These are phyloP conservation scores for Neomicropteryx cornuta DNA, from an alignment of 1,140 invertebrate genomes.

Conservation along the genomic window DNA sequence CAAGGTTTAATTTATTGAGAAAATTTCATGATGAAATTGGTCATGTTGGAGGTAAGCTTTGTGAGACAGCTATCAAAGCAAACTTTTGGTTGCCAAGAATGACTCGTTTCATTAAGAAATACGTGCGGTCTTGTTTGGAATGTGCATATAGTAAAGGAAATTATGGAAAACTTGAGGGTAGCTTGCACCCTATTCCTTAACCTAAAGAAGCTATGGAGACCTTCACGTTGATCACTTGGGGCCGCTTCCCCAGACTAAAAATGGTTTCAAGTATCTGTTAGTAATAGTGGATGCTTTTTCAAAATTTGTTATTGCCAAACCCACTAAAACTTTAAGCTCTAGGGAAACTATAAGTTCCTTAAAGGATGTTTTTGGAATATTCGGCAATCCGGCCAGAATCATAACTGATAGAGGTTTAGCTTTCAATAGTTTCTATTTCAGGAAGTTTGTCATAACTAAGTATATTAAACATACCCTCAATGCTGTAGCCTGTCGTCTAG, in stretches of 20 bases:
- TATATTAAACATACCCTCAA: conserved; percentile 17
- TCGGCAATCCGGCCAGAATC: conserved; percentile 13
- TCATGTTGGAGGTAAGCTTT: conserved; percentile 19
- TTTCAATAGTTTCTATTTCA: conserved; percentile 15
- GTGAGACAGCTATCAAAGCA: conserved; percentile 15
- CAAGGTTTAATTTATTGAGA: conserved; percentile 17
- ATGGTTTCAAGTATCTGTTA: conserved; percentile 14
- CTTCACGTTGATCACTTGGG: conserved; percentile 20
- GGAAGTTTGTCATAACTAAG: conserved; percentile 10
- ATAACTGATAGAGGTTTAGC: conserved; percentile 16
- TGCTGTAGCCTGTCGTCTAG: conserved; percentile 16
- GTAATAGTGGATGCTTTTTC: conserved; percentile 17
- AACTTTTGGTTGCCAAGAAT: conserved; percentile 22
- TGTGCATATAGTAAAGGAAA: conserved; percentile 18
- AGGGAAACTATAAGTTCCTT: conserved; percentile 9
- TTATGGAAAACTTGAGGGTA: conserved; percentile 16
- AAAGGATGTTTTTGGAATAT: conserved; percentile 13
- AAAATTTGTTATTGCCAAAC: conserved; percentile 13
- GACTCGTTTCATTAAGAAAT: conserved; percentile 14
- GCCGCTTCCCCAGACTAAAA: conserved; percentile 17
- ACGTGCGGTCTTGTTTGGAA: conserved; percentile 16
- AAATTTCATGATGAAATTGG: conserved; percentile 23
- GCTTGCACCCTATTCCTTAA: conserved; percentile 21
- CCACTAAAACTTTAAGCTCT: conserved; percentile 16
- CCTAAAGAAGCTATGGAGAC: conserved; percentile 20